Base-by-base conservation (phyloP, 2,797 vertebrate genomes). In the Menidia menidia region DNA sequence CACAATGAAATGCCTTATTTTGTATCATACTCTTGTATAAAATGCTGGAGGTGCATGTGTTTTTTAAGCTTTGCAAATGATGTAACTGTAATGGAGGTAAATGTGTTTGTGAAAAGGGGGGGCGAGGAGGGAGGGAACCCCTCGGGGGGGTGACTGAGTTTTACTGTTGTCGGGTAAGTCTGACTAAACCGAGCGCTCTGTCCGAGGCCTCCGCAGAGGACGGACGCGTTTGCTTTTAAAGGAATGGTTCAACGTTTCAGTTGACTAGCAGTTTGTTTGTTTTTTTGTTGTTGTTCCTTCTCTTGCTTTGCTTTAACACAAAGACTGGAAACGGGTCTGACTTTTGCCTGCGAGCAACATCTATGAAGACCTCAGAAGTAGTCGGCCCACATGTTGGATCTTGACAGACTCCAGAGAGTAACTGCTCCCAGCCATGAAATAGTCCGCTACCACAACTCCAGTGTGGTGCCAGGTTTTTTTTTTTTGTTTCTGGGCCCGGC, bases 11-110 rank as follows among this genome's bases (percentile, higher is more conserved):
- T 99, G 97, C 98, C 98, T 99, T 99, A 99, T 97, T 99, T 99
- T 99, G 97, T 99, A 98, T 98, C 94, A 97, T 99, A 99, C 94
- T 97, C 96, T 96, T 92, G 92, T 94, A 93, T 94, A 94, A 92
- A 89, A 97, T 98, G 97, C 97, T 97, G 97, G 97, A 97, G 96
- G 95, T 98, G 97, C 98, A 98, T 98, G 97, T 95, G 83, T 95
- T 96, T 86, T 92, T 92, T 94, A 96, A 95, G 95, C 95, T 97
- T 95, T 96, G 96, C 95, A 79, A 84, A 86, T 81, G 75, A 87
- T 89, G 85, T 92, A 91, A 93, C 82, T 84, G 88, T 90, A 89
- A 84, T 7, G 4, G 81, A 83, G 68, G 74, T 68, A 81, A 76
- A 78, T 64, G 68, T 79, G 72, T 85, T 86, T 80, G 75, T 83